phyloP scores from a whole-genome alignment of 2,797 vertebrate species.

The Schizopygopsis pylzovi region DNA sequence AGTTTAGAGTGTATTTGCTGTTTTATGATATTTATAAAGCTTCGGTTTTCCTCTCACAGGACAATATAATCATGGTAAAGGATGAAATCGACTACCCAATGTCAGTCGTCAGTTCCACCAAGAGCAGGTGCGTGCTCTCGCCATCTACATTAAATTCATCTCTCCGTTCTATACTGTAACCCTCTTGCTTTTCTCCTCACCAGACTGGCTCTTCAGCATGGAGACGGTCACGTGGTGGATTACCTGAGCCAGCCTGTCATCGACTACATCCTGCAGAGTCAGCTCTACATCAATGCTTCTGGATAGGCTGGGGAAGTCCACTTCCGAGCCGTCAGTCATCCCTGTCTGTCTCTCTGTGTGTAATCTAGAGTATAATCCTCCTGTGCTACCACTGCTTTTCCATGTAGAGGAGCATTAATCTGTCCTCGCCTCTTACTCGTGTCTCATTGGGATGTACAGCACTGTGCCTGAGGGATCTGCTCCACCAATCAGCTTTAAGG shows the following conservation, averaged over 20 bases:
- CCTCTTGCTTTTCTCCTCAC: neutral
- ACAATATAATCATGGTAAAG: slow-evolving; percentile 92
- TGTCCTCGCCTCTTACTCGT: slow-evolving; percentile 71
- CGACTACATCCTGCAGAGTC: slow-evolving; percentile 98
- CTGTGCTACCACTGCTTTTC: slow-evolving; percentile 67
- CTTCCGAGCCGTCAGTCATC: slow-evolving; percentile 51
- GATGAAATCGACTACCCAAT: slow-evolving; percentile 91
- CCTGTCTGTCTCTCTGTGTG: slow-evolving; percentile 73
- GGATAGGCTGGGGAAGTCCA: slow-evolving; percentile 78
- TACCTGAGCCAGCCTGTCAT: slow-evolving; percentile 96
- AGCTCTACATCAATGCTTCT: slow-evolving; percentile 96
- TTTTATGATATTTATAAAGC: slow-evolving; percentile 25
- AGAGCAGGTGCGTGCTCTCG: slow-evolving; percentile 87
- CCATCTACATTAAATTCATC: neutral
- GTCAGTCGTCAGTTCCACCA: slow-evolving; percentile 96
- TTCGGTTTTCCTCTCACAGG: slow-evolving; percentile 73
- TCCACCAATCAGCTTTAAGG: slow-evolving; percentile 36
- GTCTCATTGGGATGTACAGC: slow-evolving; percentile 64
- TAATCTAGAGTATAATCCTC: slow-evolving; percentile 68
- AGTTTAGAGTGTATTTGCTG: neutral
- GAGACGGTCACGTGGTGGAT: slow-evolving; percentile 94
- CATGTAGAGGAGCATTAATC: slow-evolving; percentile 69
- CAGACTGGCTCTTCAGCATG: slow-evolving; percentile 97
- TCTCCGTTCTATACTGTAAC: neutral
- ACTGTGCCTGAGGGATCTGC: slow-evolving; percentile 56